phyloP scores from a whole-genome alignment of 2,888 invertebrate species.

The Agrotis segetum region DNA sequence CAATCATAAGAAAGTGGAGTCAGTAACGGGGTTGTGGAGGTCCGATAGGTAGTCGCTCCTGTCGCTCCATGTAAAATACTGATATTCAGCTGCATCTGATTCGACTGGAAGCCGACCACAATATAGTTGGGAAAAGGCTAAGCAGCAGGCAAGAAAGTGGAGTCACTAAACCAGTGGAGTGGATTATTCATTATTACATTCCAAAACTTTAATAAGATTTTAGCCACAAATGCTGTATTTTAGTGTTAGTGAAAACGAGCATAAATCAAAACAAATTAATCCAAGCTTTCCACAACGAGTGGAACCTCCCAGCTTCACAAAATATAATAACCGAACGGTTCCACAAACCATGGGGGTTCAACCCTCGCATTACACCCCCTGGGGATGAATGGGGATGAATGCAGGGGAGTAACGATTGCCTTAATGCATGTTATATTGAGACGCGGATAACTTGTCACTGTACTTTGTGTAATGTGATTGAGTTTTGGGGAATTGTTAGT shows the following conservation, averaged over 20 bases:
- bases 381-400: conserved; percentile 39
- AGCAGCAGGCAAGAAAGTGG: no score
- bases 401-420: conserved; percentile 70
- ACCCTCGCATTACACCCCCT: conserved; percentile 53
- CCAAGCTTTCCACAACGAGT: conserved; percentile 12
- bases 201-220: no score
- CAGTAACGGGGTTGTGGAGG: no score
- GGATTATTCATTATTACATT: no score
- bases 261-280: conserved; percentile 43
- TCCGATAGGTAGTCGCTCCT: no score
- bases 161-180: no score
- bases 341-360: conserved; percentile 48
- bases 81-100: no score
- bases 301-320: conserved; percentile 36
- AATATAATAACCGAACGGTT: conserved; percentile 52
- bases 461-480: conserved; percentile 43
- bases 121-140: no score
- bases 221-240: no score
- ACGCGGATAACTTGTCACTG: conserved; percentile 49
- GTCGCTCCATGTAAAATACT: no score
- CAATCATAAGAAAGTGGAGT: no score
- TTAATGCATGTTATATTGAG: conserved; percentile 78
- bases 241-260: neutral
- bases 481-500: conserved; percentile 17
- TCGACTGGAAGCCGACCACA: no score